These are phyloP conservation scores for Leptinotarsa undecemlineata DNA, from an alignment of 1,140 invertebrate species.

Conservation along the genomic window DNA sequence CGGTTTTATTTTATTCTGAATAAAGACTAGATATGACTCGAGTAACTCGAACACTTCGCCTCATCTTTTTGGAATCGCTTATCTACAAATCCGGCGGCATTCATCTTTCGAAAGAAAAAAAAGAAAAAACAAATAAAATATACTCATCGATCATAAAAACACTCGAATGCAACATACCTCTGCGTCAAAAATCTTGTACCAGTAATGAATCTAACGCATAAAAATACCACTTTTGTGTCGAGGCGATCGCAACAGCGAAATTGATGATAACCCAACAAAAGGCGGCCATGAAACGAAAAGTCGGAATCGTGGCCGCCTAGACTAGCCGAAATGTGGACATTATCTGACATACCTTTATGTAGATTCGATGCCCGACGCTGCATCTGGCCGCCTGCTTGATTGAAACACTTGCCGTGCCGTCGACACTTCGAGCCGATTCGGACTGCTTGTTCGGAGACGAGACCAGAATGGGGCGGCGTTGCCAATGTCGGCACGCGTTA, in stretches of 20 bases:
- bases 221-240: neutral
- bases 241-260: constrained; percentile 10
- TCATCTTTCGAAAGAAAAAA: too few species aligned
- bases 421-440: neutral
- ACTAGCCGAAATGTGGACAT: constrained; percentile 1
- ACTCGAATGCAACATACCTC: too few species aligned
- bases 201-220: neutral
- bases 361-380: constrained; percentile 52
- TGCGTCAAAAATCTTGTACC: too few species aligned
- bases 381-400: constrained; percentile 38
- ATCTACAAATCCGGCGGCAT: too few species aligned
- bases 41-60: too few species aligned
- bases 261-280: constrained; percentile 14
- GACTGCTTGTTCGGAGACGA: neutral
- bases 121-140: too few species aligned
- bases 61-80: too few species aligned
- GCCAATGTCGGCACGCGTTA: neutral
- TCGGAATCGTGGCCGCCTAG: neutral
- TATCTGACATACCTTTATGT: constrained; percentile 52
- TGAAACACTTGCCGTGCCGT: neutral
- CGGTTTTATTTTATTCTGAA: too few species aligned
- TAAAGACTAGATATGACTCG: too few species aligned
- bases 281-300: neutral
- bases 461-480: neutral
- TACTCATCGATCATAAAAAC: too few species aligned